These are phyloP conservation scores for Pachyseris speciosa DNA, from an alignment of 64 coral and sea anemone genomes.

Conservation along the genomic window DNA sequence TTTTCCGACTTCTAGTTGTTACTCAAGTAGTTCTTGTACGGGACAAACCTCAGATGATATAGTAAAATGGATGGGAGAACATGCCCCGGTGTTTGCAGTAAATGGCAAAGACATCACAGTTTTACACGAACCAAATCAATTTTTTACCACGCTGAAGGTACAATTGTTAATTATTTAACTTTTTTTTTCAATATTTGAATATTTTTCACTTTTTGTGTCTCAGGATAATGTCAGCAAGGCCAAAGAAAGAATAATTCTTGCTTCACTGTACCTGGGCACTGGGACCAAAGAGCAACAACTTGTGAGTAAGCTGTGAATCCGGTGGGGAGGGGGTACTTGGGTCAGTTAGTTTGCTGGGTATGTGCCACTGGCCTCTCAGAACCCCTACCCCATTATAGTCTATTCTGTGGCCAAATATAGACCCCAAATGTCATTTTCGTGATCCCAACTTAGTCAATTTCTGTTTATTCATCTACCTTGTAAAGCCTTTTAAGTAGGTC, in stretches of 20 bases:
- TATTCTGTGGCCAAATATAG: no score
- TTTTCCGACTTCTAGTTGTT: slow-evolving; percentile 7
- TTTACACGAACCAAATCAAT: slow-evolving; percentile 69
- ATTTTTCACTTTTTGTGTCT: neutral
- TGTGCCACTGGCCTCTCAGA: no score
- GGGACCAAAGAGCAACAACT: slow-evolving; percentile 84
- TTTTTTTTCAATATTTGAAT: neutral
- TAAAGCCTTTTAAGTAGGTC: neutral
- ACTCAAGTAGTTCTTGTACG: neutral
- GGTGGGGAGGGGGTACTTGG: no score
- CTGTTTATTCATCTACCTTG: neutral
- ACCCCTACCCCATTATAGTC: no score
- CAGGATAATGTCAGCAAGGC: slow-evolving; percentile 87
- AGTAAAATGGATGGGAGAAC: slow-evolving; percentile 84
- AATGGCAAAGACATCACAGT: slow-evolving; percentile 74
- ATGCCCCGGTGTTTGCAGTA: slow-evolving; percentile 68
- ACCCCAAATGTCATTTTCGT: no score
- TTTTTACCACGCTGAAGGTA: slow-evolving; percentile 77
- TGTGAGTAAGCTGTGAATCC: slow-evolving; percentile 53
- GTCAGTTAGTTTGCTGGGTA: no score
- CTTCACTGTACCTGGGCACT: slow-evolving; percentile 92
- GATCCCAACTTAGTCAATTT: no score
- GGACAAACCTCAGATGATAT: slow-evolving; percentile 35
- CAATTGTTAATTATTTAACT: neutral
- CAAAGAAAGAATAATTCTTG: slow-evolving; percentile 76